Evolutionary conservation across 1,140 invertebrate species (phyloP).

Genomic region (Lepidurus couesii): DNA sequence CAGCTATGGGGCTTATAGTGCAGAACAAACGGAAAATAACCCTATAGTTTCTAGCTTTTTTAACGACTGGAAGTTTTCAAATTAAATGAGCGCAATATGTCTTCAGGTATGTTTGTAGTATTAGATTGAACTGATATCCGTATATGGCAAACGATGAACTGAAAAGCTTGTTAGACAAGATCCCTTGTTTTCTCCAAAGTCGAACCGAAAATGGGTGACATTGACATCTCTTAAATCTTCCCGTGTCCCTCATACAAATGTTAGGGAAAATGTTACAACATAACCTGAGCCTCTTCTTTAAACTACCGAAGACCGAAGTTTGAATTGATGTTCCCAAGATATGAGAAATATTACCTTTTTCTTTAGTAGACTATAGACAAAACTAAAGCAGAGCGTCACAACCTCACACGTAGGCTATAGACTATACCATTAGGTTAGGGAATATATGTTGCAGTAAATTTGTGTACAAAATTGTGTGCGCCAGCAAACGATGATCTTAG

Average conservation of each 20-base stretch:
- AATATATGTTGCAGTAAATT: no score
- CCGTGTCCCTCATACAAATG: background rate
- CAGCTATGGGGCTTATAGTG: no score
- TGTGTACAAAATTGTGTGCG: no score
- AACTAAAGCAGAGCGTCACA: background rate
- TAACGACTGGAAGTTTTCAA: no score
- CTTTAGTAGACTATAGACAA: background rate
- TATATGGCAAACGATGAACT: conserved; percentile 1
- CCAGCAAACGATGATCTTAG: no score
- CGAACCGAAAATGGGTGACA: background rate
- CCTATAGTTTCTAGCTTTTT: no score
- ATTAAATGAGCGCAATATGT: no score
- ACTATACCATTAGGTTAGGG: no score
- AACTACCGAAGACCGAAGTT: background rate
- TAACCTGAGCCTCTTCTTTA: background rate
- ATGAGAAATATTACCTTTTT: background rate
- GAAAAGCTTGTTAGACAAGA: conserved; percentile 5
- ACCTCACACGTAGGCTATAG: no score
- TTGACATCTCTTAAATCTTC: background rate
- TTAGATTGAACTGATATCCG: background rate
- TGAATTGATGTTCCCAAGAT: background rate
- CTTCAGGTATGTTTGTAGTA: no score
- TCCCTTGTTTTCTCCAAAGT: background rate
- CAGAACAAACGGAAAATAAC: no score
- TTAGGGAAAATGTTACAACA: background rate